Base-by-base conservation (phyloP, 1,140 invertebrate species). In the Armadillidium nasatum region DNA sequence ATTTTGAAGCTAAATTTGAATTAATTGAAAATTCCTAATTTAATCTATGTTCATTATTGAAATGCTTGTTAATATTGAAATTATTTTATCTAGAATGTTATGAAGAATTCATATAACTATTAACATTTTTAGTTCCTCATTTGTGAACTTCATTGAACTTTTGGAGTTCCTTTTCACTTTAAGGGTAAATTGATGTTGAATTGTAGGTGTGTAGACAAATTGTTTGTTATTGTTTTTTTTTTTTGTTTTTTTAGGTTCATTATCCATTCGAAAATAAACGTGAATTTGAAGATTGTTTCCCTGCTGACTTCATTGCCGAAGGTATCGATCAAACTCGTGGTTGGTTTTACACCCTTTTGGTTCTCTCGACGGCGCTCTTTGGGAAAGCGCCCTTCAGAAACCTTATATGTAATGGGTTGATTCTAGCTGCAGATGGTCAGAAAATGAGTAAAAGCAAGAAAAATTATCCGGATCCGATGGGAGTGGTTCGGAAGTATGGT, bases 381-480 rank as follows among this genome's bases (percentile, higher is more conserved):
- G 92, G 94, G 44, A 96, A 96, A 84, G 90, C 97, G 0, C 96
- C 97, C 0, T 99, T 98, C 85, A 98, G 98, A 84, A 99, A 99
- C 86, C 87, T 99, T 3, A 95, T 99, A 82, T 93, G 90, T 4
- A 98, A 98, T 86, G 97, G 97, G 22, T 87, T 99, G 68, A 92
- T 99, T 0, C 85, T 99, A 43, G 97, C 97, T 66, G 87, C 92
- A 68, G 97, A 99, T 88, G 97, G 97, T 4, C 94, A 98, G 84
- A 99, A 99, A 85, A 99, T 99, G 97, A 98, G 96, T 0, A 99
- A 99, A 84, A 89, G 97, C 15, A 98, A 98, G 86, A 97, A 98
- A 85, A 99, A 99, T 85, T 99, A 98, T 86, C 97, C 97, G 0
- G 95, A 99, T 87, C 97, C 97, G 0, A 88, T 96, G 85, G 66